Evolutionary conservation across 2,797 vertebrate species (phyloP), one percentile per base, ranked within the genome.

Genomic region (Acomys russatus): DNA sequence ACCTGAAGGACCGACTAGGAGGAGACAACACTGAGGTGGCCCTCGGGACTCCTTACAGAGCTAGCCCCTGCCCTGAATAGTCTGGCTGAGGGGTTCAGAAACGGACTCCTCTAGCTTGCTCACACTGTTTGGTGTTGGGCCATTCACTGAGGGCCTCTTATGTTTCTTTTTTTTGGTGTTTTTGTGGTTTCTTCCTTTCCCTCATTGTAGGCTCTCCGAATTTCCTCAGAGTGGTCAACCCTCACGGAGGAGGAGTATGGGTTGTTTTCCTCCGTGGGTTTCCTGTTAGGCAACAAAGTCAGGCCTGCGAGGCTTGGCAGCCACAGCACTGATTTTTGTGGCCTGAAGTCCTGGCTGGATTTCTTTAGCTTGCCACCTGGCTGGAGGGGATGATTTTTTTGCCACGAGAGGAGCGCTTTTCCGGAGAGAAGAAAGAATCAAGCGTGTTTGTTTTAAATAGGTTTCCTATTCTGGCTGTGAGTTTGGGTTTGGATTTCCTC

Each of bases 261-360:
- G 74, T 92, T 97, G 95, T 97, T 98, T 97, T 97, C 71, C 95
- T 98, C 97, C 70, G 22, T 97, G 91, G 35, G 96, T 98, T 98
- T 98, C 96, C 97, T 98, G 96, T 97, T 96, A 97, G 96, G 96
- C 91, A 97, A 78, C 88, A 91, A 93, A 84, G 76, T 97, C 88
- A 59, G 97, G 93, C 96, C 97, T 97, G 92, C 86, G 80, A 89
- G 93, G 93, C 97, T 97, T 98, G 97, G 98, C 97, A 98, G 97
- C 91, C 66, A 94, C 88, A 18, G n/a, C 87, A 35, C 78, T 92
- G 88, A 97, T 96, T 97, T 95, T 97, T 97, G 97, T 79, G 96
- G 97, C 94, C 92, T 93, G 25, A 38, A 97, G 91, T 93, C 76
- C 86, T 23, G 79, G 77, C 96, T 97, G 96, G 77, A 88, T 97